Evolutionary conservation across 2,888 invertebrate genomes (phyloP), one percentile per base, ranked within the genome.

Genomic region (Endomychus coccineus): DNA sequence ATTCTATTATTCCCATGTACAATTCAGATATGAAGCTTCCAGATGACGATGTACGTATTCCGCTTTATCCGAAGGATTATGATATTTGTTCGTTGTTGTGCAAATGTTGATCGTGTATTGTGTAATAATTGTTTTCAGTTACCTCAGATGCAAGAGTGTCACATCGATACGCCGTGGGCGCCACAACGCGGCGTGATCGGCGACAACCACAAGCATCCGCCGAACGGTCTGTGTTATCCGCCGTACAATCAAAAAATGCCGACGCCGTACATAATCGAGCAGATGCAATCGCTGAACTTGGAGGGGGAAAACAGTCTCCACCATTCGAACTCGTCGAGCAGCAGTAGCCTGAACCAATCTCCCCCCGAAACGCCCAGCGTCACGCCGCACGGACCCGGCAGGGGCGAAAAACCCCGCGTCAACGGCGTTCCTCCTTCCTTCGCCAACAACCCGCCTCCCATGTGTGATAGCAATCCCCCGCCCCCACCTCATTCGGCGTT

Each of bases 61-160:
- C 6, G 6, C 9, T 19, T n/a, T n/a, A 19, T n/a, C 9, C 6
- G 9, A 7, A 19, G 21, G 9, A 19, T 19, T 19, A 7, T 19
- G 9, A 7, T 19, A 19, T 19, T 19, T n/a, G 9, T 19, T 19
- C 9, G 21, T 19, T 19, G 4, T 22, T 27, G 2, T 36, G 15
- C 9, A 33, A 19, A 10, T 24, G 11, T 19, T 19, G 9, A 3
- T 9, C 10, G 9, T 10, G 11, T 34, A n/a, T 19, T 16, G 4
- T 27, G 6, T 10, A 23, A 32, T 10, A 17, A 4, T 30, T 4
- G 29, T 34, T 46, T 48, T n/a, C 64, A 79, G 78, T 70, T 78
- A 51, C 72, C 73, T 50, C 73, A 71, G 54, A 71, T 77, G 59
- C 73, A 71, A 35, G 79, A 80, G 43, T 78, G 78, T 47, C 73